Evolutionary conservation across 2,797 vertebrate genomes (phyloP).

Genomic region (Cichlasoma orientale): DNA sequence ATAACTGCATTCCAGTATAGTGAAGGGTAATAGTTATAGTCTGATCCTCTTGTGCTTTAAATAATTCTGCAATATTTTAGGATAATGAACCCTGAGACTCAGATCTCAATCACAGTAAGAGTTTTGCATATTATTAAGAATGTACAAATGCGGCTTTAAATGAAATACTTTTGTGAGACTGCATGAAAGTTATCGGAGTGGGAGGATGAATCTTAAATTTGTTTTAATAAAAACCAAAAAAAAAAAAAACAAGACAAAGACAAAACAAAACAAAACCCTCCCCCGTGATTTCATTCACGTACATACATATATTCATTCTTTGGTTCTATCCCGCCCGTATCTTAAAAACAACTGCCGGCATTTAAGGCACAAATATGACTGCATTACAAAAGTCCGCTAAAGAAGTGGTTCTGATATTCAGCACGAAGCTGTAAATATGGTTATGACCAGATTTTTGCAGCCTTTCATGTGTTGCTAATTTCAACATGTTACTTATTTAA

Average conservation of each 20-base stretch:
- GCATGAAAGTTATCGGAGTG: neutral
- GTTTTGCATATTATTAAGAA: conserved; percentile 1
- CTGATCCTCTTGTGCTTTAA: conserved; percentile 3
- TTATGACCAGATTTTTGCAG: neutral
- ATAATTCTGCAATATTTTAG: conserved; percentile 24
- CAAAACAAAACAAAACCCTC: neutral
- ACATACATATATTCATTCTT: neutral
- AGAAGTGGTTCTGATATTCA: neutral
- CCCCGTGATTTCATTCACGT: neutral
- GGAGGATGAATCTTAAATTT: neutral
- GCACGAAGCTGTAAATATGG: neutral
- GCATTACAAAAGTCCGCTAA: neutral
- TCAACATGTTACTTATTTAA: neutral
- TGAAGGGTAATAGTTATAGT: conserved; percentile 16
- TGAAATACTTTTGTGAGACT: neutral
- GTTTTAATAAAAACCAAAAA: neutral
- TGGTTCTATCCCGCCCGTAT: neutral
- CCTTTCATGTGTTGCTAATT: neutral
- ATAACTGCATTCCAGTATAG: conserved; percentile 18
- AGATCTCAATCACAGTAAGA: conserved; percentile 1
- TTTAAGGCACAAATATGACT: neutral
- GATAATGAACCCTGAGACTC: conserved; percentile 32
- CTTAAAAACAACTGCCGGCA: neutral
- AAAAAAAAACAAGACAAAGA: neutral
- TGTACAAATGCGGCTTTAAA: conserved; percentile 3